Percentiles rank a stretch among this genome's conserved stretches.
phyloP scores from a whole-genome alignment of 2,113 vertebrate species.

The Elachura formosa region DNA sequence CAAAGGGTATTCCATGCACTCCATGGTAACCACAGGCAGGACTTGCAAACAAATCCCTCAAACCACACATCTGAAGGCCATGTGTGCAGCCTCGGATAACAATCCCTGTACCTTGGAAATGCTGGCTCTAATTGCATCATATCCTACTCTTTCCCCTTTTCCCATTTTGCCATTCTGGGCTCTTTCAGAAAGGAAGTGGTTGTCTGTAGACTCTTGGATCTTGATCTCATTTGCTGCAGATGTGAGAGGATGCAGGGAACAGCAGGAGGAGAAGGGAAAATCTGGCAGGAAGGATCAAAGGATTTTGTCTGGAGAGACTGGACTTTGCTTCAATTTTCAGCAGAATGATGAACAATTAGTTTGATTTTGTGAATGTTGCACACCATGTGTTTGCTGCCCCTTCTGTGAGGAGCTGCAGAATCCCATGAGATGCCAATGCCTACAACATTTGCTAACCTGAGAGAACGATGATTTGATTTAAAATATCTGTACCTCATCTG shows the following conservation, averaged over 20 bases:
- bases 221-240: constrained; percentile 50
- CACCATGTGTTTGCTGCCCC: not conserved
- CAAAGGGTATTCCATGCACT: not conserved
- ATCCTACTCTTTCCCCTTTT: not conserved
- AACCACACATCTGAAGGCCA: not conserved
- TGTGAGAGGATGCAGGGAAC: not conserved
- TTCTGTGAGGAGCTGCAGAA: not conserved
- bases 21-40: not conserved
- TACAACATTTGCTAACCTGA: not conserved
- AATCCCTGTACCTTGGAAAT: not conserved
- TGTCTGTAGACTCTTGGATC: constrained; percentile 43
- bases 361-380: not conserved
- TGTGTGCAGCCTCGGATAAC: not conserved
- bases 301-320: not conserved
- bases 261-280: not conserved
- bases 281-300: not conserved
- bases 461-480: not conserved
- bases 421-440: not conserved
- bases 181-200: constrained; percentile 12
- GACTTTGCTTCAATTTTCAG: not conserved
- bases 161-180: not conserved
- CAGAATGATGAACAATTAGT: not conserved
- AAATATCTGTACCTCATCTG: not conserved
- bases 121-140: not conserved
- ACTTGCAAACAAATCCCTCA: not conserved